These are phyloP conservation scores for Smutsia gigantea DNA, from an alignment of 2,797 vertebrate genomes.

Conservation along the genomic window DNA sequence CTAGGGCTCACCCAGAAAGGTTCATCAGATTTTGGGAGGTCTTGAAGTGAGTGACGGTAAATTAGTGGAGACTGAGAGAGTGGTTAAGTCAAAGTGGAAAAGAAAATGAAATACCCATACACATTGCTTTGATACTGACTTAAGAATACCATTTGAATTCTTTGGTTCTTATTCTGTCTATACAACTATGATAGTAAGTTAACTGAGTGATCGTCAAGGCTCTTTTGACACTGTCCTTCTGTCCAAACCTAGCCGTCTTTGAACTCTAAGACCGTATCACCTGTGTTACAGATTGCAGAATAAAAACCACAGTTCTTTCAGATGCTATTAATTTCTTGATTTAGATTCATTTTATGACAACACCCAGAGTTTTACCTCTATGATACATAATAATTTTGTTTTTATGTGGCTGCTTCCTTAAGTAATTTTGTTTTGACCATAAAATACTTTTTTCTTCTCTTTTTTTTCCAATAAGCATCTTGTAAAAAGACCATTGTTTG, in stretches of 20 bases:
- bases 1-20: neutral
- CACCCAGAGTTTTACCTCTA: slow-evolving; percentile 59
- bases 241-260: neutral
- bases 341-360: slow-evolving; percentile 69
- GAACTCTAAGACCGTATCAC: neutral
- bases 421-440: slow-evolving; percentile 61
- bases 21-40: neutral
- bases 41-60: neutral
- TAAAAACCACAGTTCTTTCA: slow-evolving; percentile 35
- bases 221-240: neutral
- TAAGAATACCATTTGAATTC: neutral
- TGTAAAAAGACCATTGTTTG: slow-evolving; percentile 87
- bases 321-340: slow-evolving; percentile 44
- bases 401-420: slow-evolving; percentile 69
- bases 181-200: neutral
- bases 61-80: neutral
- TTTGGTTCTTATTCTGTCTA: neutral
- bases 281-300: slow-evolving; percentile 40
- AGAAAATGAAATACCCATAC: neutral
- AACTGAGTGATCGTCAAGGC: neutral
- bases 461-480: slow-evolving; percentile 76
- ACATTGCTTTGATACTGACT: slow-evolving; percentile 2
- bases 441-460: neutral
- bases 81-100: neutral
- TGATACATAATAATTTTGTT: slow-evolving; percentile 77